Base-by-base conservation (phyloP, 2,888 invertebrate genomes). In the Melitaea athalia region DNA sequence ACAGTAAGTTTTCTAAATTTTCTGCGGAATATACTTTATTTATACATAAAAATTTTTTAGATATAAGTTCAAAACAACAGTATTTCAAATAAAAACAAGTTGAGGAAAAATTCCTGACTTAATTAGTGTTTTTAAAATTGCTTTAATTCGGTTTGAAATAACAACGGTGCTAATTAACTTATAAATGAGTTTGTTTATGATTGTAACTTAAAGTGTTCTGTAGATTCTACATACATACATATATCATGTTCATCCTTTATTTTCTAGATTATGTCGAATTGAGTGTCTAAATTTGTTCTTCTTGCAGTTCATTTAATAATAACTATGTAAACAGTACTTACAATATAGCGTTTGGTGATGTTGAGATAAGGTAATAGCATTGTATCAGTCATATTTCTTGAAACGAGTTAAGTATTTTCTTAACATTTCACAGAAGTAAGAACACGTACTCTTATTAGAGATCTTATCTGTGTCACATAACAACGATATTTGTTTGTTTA, bases 331-430 rank as follows among this genome's bases (percentile, higher is more conserved):
- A 24, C 24, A 24, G 3, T 3, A 24, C 24, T 24, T 24, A 24
- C 24, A 24, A 24, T 24, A 24, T 24, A 24, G 24, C 24, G 24
- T 24, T 24, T 24, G 24, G 24, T 24, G 24, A 24, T 24, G 24
- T 50, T 17, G 0, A 50, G 7, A 15, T 49, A 15, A 49, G 7
- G 15, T 5, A 15, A n/a, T 11, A 33, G 33, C 11, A 33, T 8
- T 3, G 33, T 55, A n/a, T 55, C 55, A n/a, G n/a, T 55, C 33
- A 14, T 33, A 55, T 55, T 8, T n/a, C 14, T 59, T 14, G 72
- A 70, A 47, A 78, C 75, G 79, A 87, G 89, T 90, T 91, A 89
- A 84, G 86, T 86, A 72, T 76, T 80, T 84, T 80, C 85, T 87
- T 84, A 88, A 88, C 72, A 75, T 43, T 73, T 81, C 80, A 77